Evolutionary conservation across 2,888 invertebrate genomes (phyloP).

Genomic region (Leucozona laternaria): DNA sequence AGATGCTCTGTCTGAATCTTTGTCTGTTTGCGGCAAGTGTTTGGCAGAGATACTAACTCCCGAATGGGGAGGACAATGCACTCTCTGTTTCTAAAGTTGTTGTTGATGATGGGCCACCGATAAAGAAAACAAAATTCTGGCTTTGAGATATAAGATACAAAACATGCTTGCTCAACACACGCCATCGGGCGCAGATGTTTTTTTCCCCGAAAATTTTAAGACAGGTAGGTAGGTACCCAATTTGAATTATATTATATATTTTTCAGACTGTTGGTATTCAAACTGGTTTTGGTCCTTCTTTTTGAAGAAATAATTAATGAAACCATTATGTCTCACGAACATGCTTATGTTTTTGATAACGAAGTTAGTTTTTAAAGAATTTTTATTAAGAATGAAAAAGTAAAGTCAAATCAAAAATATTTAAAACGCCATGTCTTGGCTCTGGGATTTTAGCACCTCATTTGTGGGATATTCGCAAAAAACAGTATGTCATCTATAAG

Average conservation of each 20-base stretch:
- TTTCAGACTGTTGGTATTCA: constrained; percentile 3
- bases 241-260: constrained; percentile 34
- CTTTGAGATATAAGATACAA: constrained; percentile 25
- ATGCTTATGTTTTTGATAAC: neutral
- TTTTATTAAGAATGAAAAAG: neutral
- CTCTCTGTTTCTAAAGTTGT: constrained; percentile 35
- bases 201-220: constrained; percentile 35
- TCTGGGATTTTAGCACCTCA: no score
- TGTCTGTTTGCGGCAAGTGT: constrained; percentile 58
- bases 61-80: constrained; percentile 67
- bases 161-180: constrained; percentile 59
- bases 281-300: constrained; percentile 59
- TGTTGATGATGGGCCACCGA: constrained; percentile 36
- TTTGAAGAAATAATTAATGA: neutral
- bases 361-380: neutral
- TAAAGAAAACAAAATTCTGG: constrained; percentile 16
- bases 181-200: constrained; percentile 69
- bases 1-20: constrained; percentile 11
- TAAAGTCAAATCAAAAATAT: no score
- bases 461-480: no score
- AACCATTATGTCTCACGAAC: neutral
- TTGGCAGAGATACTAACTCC: constrained; percentile 20
- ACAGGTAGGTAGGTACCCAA: constrained; percentile 59
- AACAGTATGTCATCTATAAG: no score
- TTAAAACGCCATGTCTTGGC: no score